Conservation (phyloP, 92 coral and sea anemone genomes). For the Palythoa grandiflora region DNA sequence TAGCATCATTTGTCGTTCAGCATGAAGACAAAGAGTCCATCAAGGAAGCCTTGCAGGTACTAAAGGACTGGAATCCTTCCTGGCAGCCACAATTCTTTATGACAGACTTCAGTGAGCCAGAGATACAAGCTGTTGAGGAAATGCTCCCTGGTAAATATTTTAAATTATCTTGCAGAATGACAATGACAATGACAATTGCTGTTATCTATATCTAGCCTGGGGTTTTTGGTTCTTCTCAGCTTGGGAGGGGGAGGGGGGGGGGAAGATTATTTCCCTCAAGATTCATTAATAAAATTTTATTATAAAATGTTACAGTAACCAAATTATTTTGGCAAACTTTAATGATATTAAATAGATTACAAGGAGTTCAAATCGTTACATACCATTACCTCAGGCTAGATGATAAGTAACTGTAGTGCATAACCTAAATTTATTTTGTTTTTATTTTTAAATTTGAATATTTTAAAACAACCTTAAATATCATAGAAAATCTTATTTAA, state of each 20-base stretch:
- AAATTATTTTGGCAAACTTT: too few relatives aligned
- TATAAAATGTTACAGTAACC: too few relatives aligned
- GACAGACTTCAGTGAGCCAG: not conserved
- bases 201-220: not conserved
- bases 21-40: not conserved
- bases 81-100: slow-evolving; percentile 13
- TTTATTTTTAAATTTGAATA: too few relatives aligned
- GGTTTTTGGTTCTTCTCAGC: not conserved
- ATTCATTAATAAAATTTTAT: not conserved
- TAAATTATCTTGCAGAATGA: not conserved
- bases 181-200: not conserved
- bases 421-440: too few relatives aligned
- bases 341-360: too few relatives aligned
- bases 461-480: too few relatives aligned
- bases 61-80: slow-evolving; percentile 13
- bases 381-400: too few relatives aligned
- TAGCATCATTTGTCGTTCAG: slow-evolving; percentile 5
- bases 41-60: not conserved
- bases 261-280: not conserved
- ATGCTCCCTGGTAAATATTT: not conserved
- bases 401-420: too few relatives aligned
- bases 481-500: too few relatives aligned
- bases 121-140: not conserved
- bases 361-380: too few relatives aligned
- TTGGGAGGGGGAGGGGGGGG: not conserved